Base-by-base conservation (phyloP, 2,113 vertebrate genomes). In the Psettodes erumei region DNA sequence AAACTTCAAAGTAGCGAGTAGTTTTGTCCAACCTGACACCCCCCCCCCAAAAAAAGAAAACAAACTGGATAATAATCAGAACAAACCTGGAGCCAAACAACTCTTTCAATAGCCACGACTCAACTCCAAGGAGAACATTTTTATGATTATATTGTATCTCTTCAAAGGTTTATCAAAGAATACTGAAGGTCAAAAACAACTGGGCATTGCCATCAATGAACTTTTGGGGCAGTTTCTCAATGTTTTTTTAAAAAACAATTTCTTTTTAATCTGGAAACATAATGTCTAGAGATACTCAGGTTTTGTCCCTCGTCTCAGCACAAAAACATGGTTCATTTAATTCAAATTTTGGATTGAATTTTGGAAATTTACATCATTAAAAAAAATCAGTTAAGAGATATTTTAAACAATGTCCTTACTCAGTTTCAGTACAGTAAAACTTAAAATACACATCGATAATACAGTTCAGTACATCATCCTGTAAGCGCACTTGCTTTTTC, bases 11-110 rank as follows among this genome's bases (percentile, higher is more conserved):
- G 51, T 8, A 4, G 25, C 0, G 10, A 33, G 37, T 54, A 43
- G 62, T 64, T 71, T 53, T 35, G 35, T 77, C 50, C 18, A 42
- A 59, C 73, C 33, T 63, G 27, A n/a, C n/a, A n/a, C n/a, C n/a
- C n/a, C n/a, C n/a, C n/a, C n/a, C n/a, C n/a, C n/a, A n/a, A n/a
- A 42, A 42, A 12, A 72, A 81, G 69, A 71, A 86, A 82, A 79
- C 48, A 69, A 72, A 23, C 45, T 25, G 8, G 19, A 48, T 61
- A 61, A 74, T 69, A 78, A 81, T 85, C 23, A 53, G 37, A 63
- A 25, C 38, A 55, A 66, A 81, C 27, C 37, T 30, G 50, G 35
- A 70, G 43, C 67, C 35, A 59, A 84, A 84, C 18, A 63, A 63
- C 32, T 18, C 27, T 38, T 53, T 84, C 55, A 73, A 71, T 63